Evolutionary conservation across 2,888 invertebrate species (phyloP).

Genomic region (Drosophila lacicola): DNA sequence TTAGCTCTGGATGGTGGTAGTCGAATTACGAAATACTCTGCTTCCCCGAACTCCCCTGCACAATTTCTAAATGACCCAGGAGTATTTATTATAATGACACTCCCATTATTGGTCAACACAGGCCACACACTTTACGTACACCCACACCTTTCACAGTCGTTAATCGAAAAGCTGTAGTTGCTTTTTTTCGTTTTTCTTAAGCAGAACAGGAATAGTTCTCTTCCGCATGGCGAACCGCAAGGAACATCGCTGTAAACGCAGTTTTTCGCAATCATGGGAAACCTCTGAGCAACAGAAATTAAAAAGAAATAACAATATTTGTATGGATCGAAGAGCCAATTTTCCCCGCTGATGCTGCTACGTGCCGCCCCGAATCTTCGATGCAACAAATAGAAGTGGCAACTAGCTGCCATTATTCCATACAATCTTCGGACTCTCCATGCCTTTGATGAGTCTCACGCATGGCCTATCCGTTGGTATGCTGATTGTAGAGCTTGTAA

Average conservation of each 20-base stretch:
- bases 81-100: conserved; percentile 48
- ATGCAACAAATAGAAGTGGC: conserved; percentile 13
- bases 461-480: conserved; percentile 41
- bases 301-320: conserved; percentile 30
- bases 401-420: conserved; percentile 41
- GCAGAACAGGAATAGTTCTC: conserved; percentile 17
- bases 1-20: conserved; percentile 10
- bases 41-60: conserved; percentile 11
- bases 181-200: not conserved
- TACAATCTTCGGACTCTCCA: conserved; percentile 24
- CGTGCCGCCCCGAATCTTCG: too few species aligned
- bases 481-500: conserved; percentile 42
- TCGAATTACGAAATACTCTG: conserved; percentile 10
- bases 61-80: conserved; percentile 36
- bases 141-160: conserved; percentile 19
- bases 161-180: conserved; percentile 36
- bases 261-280: conserved; percentile 37
- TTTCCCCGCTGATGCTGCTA: conserved; percentile 11
- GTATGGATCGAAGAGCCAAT: conserved; percentile 56
- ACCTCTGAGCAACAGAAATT: conserved; percentile 1
- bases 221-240: conserved; percentile 47
- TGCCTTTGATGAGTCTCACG: conserved; percentile 39
- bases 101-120: conserved; percentile 51
- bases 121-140: conserved; percentile 8
- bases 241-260: conserved; percentile 35